phyloP scores from a whole-genome alignment of 2,888 invertebrate genomes.

The Lasioglossum leucozonium region DNA sequence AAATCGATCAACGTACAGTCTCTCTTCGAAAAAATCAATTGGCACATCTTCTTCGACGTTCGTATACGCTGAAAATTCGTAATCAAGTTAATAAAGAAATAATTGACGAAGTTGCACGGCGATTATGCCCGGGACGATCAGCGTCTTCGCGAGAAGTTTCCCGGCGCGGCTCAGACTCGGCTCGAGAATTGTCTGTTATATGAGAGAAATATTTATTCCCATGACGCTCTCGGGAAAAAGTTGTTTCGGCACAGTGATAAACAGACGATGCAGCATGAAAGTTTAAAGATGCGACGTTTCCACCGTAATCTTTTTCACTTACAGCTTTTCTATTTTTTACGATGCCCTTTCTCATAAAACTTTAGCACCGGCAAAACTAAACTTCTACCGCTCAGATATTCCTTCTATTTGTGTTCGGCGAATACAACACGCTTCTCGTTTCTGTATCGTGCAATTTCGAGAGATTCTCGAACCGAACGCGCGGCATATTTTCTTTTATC shows the following conservation, averaged over 20 bases:
- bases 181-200: neutral
- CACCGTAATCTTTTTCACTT: conserved; percentile 29
- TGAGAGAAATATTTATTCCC: conserved; percentile 1
- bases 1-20: too few relatives aligned
- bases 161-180: too few relatives aligned
- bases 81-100: too few relatives aligned
- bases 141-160: neutral
- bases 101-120: neutral
- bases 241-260: conserved; percentile 16
- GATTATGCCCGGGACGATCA: neutral
- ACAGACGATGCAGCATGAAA: conserved; percentile 25
- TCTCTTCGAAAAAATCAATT: too few relatives aligned
- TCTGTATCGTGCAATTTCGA: neutral
- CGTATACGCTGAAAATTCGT: too few relatives aligned
- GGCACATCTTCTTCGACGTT: too few relatives aligned
- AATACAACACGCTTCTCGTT: conserved; percentile 22
- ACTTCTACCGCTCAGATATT: conserved; percentile 4
- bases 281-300: conserved; percentile 18
- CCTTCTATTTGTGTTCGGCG: conserved; percentile 21
- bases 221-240: neutral
- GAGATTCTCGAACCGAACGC: neutral
- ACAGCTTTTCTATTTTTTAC: conserved; percentile 41
- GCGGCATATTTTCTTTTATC: neutral
- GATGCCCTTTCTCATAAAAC: neutral
- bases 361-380: neutral